Conservation (phyloP, 1,140 invertebrate genomes). For the Vollenhovia emeryi region DNA sequence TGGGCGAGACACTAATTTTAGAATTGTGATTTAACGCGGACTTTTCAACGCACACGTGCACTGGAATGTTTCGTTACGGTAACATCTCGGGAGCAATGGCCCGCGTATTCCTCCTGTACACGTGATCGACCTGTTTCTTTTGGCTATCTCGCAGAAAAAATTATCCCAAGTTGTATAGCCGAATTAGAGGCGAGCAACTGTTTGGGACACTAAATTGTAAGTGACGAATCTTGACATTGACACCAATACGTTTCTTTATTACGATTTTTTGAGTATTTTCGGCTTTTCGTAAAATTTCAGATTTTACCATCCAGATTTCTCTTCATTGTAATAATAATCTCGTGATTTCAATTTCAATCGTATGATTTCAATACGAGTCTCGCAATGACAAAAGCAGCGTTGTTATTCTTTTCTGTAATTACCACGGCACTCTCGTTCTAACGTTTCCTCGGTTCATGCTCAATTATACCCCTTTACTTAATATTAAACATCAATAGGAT, state of each 20-base stretch:
- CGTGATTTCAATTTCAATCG: neutral
- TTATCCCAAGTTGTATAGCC: neutral
- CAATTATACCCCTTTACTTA: too few species aligned
- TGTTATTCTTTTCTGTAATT: neutral
- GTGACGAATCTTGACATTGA: neutral
- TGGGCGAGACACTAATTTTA: slow-evolving; percentile 38
- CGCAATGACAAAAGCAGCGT: too few species aligned
- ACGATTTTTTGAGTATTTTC: neutral
- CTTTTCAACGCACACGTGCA: neutral
- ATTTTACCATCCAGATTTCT: neutral
- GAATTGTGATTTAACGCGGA: slow-evolving; percentile 10
- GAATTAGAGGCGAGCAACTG: neutral
- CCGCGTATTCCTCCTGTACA: neutral
- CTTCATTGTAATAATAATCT: neutral
- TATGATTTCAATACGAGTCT: too few species aligned
- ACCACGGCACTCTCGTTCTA: neutral
- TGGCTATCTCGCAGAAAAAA: neutral
- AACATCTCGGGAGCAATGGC: neutral
- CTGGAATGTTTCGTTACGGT: slow-evolving; percentile 5
- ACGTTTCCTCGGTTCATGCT: neutral
- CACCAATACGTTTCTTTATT: neutral
- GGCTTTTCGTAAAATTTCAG: neutral
- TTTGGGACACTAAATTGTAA: neutral
- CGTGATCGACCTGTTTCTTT: neutral
- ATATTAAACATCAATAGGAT: too few species aligned